Percentiles rank a stretch among this genome's conserved stretches.
phyloP scores from a whole-genome alignment of 2,113 vertebrate genomes.

The Phycodurus eques region DNA sequence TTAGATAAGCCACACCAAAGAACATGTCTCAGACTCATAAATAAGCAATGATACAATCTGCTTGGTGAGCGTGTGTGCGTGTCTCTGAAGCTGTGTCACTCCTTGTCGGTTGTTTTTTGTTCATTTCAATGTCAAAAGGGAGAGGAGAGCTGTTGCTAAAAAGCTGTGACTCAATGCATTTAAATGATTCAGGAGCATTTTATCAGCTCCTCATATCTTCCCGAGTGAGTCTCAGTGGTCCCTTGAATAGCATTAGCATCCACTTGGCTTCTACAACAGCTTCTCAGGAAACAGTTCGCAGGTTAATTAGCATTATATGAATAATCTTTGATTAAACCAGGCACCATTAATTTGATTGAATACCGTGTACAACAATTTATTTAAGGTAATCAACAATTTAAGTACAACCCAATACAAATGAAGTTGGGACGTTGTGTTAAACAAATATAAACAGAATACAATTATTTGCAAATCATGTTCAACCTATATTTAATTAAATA shows the following conservation, averaged over 20 bases:
- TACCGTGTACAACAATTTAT: neutral
- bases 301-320: neutral
- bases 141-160: neutral
- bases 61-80: slow-evolving; percentile 16
- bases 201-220: slow-evolving; percentile 3
- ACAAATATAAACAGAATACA: no score
- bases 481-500: no score
- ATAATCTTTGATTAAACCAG: neutral
- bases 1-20: slow-evolving; percentile 28
- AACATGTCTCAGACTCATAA: slow-evolving; percentile 43
- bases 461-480: no score
- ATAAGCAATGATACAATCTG: slow-evolving; percentile 30
- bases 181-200: slow-evolving; percentile 8
- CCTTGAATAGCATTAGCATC: neutral
- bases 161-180: neutral
- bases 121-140: neutral
- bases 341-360: neutral
- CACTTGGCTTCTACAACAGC: neutral
- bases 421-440: no score
- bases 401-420: neutral
- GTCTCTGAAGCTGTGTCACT: slow-evolving; percentile 16
- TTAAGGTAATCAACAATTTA: neutral
- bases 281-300: neutral
- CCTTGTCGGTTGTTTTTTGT: neutral
- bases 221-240: neutral